Conservation (phyloP, 2,797 vertebrate species). For the Protonibea diacanthus region DNA sequence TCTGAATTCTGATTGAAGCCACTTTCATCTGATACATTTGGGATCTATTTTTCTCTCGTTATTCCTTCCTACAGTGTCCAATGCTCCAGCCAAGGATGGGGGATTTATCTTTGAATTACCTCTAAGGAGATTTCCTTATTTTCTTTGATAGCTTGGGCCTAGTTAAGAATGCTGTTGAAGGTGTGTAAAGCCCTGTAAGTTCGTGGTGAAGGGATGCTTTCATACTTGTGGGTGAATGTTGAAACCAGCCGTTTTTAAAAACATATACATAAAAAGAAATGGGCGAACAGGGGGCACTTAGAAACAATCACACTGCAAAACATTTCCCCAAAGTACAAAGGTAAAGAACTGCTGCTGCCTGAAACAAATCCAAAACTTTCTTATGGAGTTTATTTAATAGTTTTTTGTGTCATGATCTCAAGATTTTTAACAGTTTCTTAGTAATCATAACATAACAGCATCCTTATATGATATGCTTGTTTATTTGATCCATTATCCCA, state of each 20-base stretch:
- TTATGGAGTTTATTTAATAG: neutral
- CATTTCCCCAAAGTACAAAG: neutral
- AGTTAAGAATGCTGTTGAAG: neutral
- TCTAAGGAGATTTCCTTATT: neutral
- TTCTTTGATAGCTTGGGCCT: neutral
- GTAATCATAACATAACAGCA: neutral
- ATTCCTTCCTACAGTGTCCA: neutral
- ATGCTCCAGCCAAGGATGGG: neutral
- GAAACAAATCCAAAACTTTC: neutral
- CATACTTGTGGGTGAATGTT: neutral
- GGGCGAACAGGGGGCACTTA: neutral
- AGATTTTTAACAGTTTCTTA: neutral
- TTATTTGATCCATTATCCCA: constrained; percentile 18
- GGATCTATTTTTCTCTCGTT: neutral
- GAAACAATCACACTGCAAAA: neutral
- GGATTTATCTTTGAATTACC: neutral
- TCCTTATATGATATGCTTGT: constrained; percentile 9
- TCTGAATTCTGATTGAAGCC: neutral
- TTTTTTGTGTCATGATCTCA: neutral
- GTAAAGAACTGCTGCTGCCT: too few relatives aligned
- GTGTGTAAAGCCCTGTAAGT: neutral
- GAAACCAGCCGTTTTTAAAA: neutral
- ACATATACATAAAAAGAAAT: neutral
- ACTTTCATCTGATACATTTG: neutral
- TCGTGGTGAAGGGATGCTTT: too few relatives aligned